A percentile compares a stretch with the other conserved stretches of the same genome.
Conservation (phyloP, 2,797 vertebrate genomes). For the Danio albolineatus region DNA sequence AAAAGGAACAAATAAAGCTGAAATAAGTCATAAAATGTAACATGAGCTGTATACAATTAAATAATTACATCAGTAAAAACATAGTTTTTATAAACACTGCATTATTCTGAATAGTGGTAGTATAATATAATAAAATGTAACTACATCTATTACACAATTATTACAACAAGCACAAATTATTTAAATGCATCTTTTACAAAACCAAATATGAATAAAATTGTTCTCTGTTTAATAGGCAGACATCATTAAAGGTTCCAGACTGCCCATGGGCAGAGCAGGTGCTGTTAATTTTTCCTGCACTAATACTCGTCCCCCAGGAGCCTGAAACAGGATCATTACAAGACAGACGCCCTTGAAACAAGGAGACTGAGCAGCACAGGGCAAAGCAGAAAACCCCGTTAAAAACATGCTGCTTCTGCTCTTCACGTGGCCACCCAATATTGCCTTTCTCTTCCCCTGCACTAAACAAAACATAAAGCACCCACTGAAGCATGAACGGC, state of each 20-base stretch:
- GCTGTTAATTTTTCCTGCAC: conserved; percentile 8
- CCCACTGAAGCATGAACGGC: conserved; percentile 22
- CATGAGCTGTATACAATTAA: too few species aligned
- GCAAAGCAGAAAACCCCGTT: not conserved
- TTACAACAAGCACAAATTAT: too few species aligned
- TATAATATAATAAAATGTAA: too few species aligned
- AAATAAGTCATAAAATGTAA: too few species aligned
- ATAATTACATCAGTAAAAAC: too few species aligned
- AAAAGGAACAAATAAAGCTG: too few species aligned
- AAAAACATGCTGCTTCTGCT: conserved; percentile 11
- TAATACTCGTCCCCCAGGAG: conserved; percentile 11
- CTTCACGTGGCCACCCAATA: not conserved
- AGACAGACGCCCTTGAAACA: conserved; percentile 51
- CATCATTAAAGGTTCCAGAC: not conserved
- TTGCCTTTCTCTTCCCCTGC: conserved; percentile 12
- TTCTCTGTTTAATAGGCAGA: too few species aligned
- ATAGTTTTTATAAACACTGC: too few species aligned
- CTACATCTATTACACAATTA: too few species aligned
- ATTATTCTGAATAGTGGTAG: too few species aligned
- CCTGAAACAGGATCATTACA: conserved; percentile 38
- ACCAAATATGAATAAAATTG: too few species aligned
- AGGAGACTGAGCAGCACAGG: conserved; percentile 27
- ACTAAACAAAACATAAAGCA: conserved; percentile 8
- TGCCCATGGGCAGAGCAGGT: conserved; percentile 26
- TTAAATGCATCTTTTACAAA: too few species aligned